Base-by-base conservation (phyloP, 2,113 vertebrate species). In the Speoplatyrhinus poulsoni region DNA sequence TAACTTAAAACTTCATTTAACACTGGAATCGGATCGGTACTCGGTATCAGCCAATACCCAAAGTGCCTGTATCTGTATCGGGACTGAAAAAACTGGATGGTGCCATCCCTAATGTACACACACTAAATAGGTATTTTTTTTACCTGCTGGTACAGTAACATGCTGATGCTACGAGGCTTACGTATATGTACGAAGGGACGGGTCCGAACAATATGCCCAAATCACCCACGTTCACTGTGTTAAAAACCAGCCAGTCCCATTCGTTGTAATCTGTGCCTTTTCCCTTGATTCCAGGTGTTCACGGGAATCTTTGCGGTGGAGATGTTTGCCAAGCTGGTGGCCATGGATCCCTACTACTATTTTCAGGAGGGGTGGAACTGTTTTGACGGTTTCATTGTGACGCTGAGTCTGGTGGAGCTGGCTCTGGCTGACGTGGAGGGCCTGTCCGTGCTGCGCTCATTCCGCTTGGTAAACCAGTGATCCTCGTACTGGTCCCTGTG, bases 341-440 rank as follows among this genome's bases (percentile, higher is more conserved):
- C 98, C 4, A 98, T 99, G 98, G 96, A 99, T 87, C 98, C 98
- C 0, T 99, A 98, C 87, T 99, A 98, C 89, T 99, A 99, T 87
- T 99, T 99, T 86, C 98, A 99, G 82, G 97, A 99, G 80, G 96
- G 97, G 68, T 99, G 98, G 98, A 99, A 99, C 91, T 98, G 98
- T 89, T 99, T 99, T 73, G 98, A 99, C 60, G 95, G 96, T 26
- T 98, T 99, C 82, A 99, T 99, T 65, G 98, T 99, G 69, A 97
- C 95, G 60, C 94, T 99, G 87, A 99, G 97, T 91, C 95, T 99
- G 72, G 95, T 99, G 91, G 98, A 99, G 63, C 89, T 99, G 90
- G 87, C 94, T 69, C 93, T 99, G 48, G 92, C 96, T 11, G 95
- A 98, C 12, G 96, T 99, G 59, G 96, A 98, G 75, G 98, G 98